A percentile compares a stretch with the other conserved stretches of the same genome.
Conservation (phyloP, 2,888 invertebrate genomes). For the Dryococelus australis region DNA sequence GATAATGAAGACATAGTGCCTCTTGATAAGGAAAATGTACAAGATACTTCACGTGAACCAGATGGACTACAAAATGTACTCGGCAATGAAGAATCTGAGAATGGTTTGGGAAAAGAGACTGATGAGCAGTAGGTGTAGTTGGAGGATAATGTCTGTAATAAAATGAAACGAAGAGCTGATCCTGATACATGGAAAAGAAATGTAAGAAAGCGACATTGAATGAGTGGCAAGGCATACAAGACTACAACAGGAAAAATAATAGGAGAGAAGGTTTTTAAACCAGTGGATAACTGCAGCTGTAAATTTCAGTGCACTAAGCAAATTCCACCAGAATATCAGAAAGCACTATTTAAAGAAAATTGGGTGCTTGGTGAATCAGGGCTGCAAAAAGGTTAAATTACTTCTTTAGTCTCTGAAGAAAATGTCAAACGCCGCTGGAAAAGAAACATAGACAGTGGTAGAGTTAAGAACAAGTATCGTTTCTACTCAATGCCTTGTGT, state of each 20-base stretch:
- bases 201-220: background rate
- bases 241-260: background rate
- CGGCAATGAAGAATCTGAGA: background rate
- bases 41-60: background rate
- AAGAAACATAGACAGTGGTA: background rate
- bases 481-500: background rate
- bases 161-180: background rate
- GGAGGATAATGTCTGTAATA: background rate
- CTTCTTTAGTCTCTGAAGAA: background rate
- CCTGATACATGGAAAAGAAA: background rate
- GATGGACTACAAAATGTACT: background rate
- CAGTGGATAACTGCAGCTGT: background rate
- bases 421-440: background rate
- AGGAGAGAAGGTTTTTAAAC: background rate
- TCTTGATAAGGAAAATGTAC: background rate
- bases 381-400: background rate
- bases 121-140: background rate
- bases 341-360: background rate
- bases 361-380: too few relatives aligned
- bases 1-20: too few relatives aligned
- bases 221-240: background rate
- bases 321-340: background rate
- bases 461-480: background rate
- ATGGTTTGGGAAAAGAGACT: background rate
- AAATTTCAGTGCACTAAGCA: background rate